These are phyloP conservation scores for Melanocharis versteri DNA, from an alignment of 2,113 vertebrate genomes.

Conservation along the genomic window DNA sequence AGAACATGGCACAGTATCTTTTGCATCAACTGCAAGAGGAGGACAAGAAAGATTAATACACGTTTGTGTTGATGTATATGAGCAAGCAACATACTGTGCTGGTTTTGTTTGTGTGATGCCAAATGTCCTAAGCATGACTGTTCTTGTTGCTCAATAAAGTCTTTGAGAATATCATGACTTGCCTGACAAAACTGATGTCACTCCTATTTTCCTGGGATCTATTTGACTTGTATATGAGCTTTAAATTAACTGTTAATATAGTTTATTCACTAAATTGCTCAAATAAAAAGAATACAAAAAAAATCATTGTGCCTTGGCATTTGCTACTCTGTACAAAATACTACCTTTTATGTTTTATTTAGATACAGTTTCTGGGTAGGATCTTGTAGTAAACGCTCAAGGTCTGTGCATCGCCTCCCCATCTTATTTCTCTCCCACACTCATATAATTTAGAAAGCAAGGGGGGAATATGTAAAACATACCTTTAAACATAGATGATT, in stretches of 20 bases:
- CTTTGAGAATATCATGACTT: not conserved
- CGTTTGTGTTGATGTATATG: not conserved
- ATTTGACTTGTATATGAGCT: not conserved
- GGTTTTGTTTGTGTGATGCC: not conserved
- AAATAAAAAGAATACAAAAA: not conserved
- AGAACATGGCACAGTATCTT: not conserved
- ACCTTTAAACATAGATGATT: not conserved
- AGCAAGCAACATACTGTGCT: not conserved
- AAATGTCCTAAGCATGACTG: not conserved
- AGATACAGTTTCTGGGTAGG: not conserved
- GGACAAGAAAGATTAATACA: not conserved
- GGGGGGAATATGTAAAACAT: not conserved
- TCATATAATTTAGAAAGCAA: not conserved
- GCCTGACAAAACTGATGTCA: not conserved
- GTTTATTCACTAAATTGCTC: not conserved
- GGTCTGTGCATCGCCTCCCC: not conserved
- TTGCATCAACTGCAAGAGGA: not conserved
- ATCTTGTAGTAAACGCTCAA: not conserved
- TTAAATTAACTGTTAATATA: not conserved
- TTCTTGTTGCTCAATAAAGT: conserved; percentile 1
- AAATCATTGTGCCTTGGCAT: not conserved
- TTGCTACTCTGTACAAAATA: not conserved
- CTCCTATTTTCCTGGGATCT: not conserved
- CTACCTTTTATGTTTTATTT: not conserved
- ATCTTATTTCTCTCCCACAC: not conserved